Base-by-base conservation (phyloP, 1,140 invertebrate genomes). In the Pseudomyrmex pallidus region DNA sequence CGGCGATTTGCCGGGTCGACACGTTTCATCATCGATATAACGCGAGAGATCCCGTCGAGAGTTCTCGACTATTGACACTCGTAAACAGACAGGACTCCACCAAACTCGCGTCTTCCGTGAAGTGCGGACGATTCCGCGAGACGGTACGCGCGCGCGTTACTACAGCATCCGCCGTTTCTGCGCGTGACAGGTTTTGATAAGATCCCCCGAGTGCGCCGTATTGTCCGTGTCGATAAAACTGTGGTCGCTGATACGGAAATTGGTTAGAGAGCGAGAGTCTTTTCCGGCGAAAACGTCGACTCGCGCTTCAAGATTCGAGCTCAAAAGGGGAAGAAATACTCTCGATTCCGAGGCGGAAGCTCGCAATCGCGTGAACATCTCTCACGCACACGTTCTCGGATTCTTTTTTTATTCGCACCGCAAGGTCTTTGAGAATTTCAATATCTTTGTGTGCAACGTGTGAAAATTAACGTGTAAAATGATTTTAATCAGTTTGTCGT, bases 181-280 rank as follows among this genome's bases (percentile, higher is more conserved):
- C 74, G 56, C 22, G 48, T 77, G 86, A 74, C 73, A 80, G 82
- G 50, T 70, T 78, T 70, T 74, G 74, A 84, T 80, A 73, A 70
- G 50, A 84, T 85, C 68, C 56, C 56, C 56, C 50, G 66, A 84
- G 66, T 62, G 66, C 54, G 68, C 70, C 50, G 63, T 76, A 80
- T 78, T 87, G 85, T 87, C 54, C 67, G 52, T 59, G 22, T 74
- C 57, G 57, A 87, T 87, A 87, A 87, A 87, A 80, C 61, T 78
- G 72, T 68, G 62, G 61, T 74, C 48, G 44, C 74, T 67, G 50
- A 61, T 73, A 52, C 25, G 17, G 20, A 72, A 74, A 86, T 87
- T 72, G 82, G 66, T 80, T 59, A 59, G 20, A 48, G 7, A 68
- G 15, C 13, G 64, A 52, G 17, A 22, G 8, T 35, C 9, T 66